Base-by-base conservation (phyloP, 2,113 vertebrate genomes). In the Paralichthys olivaceus region DNA sequence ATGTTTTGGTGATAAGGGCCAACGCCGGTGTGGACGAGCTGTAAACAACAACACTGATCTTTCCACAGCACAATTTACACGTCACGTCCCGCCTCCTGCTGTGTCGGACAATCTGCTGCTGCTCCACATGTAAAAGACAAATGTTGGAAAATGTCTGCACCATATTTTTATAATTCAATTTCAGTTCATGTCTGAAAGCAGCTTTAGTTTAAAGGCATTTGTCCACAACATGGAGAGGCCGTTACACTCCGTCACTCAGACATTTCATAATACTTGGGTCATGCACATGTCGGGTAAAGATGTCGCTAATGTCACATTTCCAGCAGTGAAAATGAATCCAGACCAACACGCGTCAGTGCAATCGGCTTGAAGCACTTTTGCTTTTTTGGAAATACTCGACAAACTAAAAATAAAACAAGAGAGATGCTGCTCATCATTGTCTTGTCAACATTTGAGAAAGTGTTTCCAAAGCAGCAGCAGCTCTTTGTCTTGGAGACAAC, bases 311-410 rank as follows among this genome's bases (percentile, higher is more conserved):
- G 49, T 63, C 7, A 4, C 23, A 20, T 72, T 60, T 80, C 26
- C n/a, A 75, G 34, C 66, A 71, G 23, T 32, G 17, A 40, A 62
- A 74, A 66, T 58, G 15, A 54, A 15, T 78, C n/a, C 13, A n/a
- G 60, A 54, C 11, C 14, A 20, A 23, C 49, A 51, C 23, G 13
- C 49, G 37, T 37, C 45, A 69, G 17, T 65, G 22, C 29, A 72
- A 8, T 59, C 29, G 72, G 32, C 4, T 60, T n/a, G 4, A 62
- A 77, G 72, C 61, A 74, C 64, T 22, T 68, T n/a, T 47, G 56
- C 32, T 56, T 69, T 69, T 56, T 37, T 56, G n/a, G 23, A 68
- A 2, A 71, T 43, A 49, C 2, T n/a, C 19, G 14, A 47, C 43
- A n/a, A 53, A 53, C 20, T 17, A 20, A 34, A 17, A 20, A 32